A percentile compares a stretch with the other conserved stretches of the same genome.
phyloP scores from a whole-genome alignment of 2,113 vertebrate genomes.

The Saguinus imperator region DNA sequence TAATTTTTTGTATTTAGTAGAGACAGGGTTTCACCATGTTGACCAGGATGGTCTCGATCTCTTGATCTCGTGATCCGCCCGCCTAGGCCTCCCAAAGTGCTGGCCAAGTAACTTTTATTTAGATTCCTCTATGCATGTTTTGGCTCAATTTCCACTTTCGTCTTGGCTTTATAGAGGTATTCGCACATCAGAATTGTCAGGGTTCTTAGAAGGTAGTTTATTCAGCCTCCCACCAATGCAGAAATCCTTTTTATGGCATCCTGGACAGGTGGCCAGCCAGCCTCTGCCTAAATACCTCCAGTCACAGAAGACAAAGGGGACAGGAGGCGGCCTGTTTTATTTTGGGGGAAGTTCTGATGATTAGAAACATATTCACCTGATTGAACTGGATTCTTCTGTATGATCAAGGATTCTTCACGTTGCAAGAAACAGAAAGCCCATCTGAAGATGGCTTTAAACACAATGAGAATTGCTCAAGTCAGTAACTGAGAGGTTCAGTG shows the following conservation, averaged over 20 bases:
- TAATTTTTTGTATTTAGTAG: too few species aligned
- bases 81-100: too few species aligned
- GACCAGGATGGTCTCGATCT: too few species aligned
- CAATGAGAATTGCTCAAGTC: background rate
- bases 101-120: background rate
- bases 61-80: too few species aligned
- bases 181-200: background rate
- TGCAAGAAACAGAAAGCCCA: background rate
- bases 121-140: background rate
- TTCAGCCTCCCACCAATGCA: background rate
- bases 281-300: background rate
- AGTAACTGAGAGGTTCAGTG: background rate
- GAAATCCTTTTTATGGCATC: constrained; percentile 16
- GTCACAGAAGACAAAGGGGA: background rate
- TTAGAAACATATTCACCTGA: constrained; percentile 19
- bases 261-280: background rate
- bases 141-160: background rate
- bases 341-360: background rate
- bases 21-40: too few species aligned
- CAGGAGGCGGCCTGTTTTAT: background rate
- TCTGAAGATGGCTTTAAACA: background rate
- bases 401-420: background rate
- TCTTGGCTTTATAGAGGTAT: background rate
- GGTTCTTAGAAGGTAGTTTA: constrained; percentile 8
- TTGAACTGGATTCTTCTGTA: background rate